A percentile compares a stretch with the other conserved stretches of the same genome.
Conservation (phyloP, 2,113 vertebrate genomes). For the Procavia capensis region DNA sequence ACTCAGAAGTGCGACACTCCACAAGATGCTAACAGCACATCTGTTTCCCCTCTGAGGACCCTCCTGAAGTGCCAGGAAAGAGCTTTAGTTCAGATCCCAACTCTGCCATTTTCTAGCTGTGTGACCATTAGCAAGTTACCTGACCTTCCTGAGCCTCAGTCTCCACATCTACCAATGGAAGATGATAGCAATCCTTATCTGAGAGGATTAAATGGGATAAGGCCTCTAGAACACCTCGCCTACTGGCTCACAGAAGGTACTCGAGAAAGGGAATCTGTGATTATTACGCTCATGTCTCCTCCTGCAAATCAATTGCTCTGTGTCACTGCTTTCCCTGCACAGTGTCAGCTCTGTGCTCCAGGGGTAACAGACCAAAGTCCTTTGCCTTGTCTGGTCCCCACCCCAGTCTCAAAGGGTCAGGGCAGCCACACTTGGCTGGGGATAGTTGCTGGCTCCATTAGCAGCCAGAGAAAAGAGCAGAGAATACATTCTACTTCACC, state of each 20-base stretch:
- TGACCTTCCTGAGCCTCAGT: constrained; percentile 55
- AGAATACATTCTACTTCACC: constrained; percentile 15
- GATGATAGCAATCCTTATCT: not conserved
- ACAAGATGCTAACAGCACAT: not conserved
- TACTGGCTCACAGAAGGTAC: constrained; percentile 21
- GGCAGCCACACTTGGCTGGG: constrained; percentile 22
- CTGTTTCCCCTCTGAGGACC: not conserved
- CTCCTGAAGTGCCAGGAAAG: not conserved
- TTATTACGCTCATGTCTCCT: not conserved
- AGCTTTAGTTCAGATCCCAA: not conserved
- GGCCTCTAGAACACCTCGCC: not conserved
- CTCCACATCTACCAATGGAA: not conserved
- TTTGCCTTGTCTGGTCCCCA: not conserved
- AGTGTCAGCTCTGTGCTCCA: constrained; percentile 27
- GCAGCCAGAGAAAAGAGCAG: constrained; percentile 45
- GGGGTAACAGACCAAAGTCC: constrained; percentile 32
- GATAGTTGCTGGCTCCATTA: constrained; percentile 69
- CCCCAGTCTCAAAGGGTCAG: constrained; percentile 36
- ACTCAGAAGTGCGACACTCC: no score
- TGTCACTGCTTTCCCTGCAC: not conserved
- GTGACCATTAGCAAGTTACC: not conserved
- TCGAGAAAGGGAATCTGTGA: constrained; percentile 48
- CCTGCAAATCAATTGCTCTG: constrained; percentile 61
- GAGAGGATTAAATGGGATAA: constrained; percentile 68
- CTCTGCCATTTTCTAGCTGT: not conserved